Evolutionary conservation across 92 coral and sea anemone genomes (phyloP), one percentile per base, ranked within the genome.

Genomic region (Pocillopora meandrina): DNA sequence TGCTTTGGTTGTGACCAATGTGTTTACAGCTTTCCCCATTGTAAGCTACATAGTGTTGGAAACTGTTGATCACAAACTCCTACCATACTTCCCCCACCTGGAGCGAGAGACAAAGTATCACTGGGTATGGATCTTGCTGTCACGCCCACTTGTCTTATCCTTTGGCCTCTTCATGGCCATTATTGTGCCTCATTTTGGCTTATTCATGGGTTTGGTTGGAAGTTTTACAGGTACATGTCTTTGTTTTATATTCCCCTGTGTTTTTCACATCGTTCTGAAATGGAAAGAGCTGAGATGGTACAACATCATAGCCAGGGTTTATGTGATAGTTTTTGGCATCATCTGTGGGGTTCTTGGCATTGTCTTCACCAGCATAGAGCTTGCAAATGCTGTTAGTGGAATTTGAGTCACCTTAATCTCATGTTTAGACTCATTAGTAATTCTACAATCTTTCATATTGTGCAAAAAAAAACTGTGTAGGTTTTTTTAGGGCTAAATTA

Each of bases 221-320:
- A 93, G 96, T 81, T 93, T 93, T 74, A 93, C 96, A 34, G 96
- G 96, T 56, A 93, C 90, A 10, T 93, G 96, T 49, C 90, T 93
- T 36, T 93, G 90, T 13, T 93, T 93, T 85, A 74, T 90, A 61
- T 83, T 93, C 52, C 96, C 94, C 18, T 93, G 96, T 78, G 10
- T 88, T 65, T 93, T 93, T 75, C 94, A 93, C 77, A 86, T 93
- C 59, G 92, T 91, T 21, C 94, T 93, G 62, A 93, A 88, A 62
- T 91, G 96, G 96, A 79, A 91, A 35, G 87, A 88, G 69, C 85
- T 93, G 9, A 87, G 52, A 47, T 93, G 96, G 96, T 93, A 91
- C 69, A 68, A 86, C 78, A 89, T 93, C 42, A 85, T 81, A 11
- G 31, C 91, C 33, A 79, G 92, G 72, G 90, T 93, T 71, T 78